A percentile compares a stretch with the other conserved stretches of the same genome.
These are phyloP conservation scores for Acrocephalus arundinaceus DNA, from an alignment of 2,113 vertebrate species.

Conservation along the genomic window DNA sequence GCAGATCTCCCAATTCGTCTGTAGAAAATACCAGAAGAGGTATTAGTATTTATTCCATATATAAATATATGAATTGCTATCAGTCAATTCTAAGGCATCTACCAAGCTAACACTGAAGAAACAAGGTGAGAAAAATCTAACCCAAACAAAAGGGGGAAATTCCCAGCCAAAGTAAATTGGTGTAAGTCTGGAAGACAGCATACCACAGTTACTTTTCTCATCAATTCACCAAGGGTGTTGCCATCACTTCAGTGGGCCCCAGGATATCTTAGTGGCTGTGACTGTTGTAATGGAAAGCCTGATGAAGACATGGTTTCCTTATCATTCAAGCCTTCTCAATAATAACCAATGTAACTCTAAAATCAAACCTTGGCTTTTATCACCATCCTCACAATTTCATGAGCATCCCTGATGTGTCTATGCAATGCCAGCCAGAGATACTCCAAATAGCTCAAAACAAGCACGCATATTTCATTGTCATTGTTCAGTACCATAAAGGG, in stretches of 20 bases:
- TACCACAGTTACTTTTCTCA: neutral
- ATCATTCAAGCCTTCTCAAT: neutral
- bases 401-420: neutral
- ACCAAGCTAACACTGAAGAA: neutral
- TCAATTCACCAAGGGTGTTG: neutral
- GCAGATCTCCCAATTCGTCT: neutral
- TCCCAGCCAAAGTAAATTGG: neutral
- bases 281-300: neutral
- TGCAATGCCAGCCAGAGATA: neutral
- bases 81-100: neutral
- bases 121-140: neutral
- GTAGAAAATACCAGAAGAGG: neutral
- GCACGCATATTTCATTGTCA: neutral
- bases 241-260: neutral
- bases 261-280: neutral
- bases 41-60: neutral
- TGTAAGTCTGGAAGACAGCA: neutral
- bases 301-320: neutral
- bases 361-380: conserved; percentile 7
- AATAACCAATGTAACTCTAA: neutral
- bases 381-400: neutral
- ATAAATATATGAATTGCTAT: neutral
- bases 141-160: neutral
- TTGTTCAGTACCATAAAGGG: neutral
- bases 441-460: conserved; percentile 4